Evolutionary conservation across 2,113 vertebrate genomes (phyloP), one percentile per base, ranked within the genome.

Genomic region (Ellobius talpinus): DNA sequence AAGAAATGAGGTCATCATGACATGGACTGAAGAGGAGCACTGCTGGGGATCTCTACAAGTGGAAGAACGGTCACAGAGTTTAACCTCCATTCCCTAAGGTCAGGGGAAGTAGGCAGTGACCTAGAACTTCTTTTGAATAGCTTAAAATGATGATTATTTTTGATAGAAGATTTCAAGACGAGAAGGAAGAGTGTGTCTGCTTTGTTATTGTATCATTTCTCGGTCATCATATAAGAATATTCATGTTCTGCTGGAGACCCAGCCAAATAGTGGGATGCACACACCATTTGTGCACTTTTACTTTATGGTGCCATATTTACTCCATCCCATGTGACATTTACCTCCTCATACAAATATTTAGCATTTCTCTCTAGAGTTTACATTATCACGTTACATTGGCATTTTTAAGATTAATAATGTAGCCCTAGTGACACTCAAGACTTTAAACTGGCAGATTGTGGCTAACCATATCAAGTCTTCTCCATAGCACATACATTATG

Each of bases 61-160:
- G 68, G 52, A 72, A 96, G 92, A 95, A 87, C 33, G 50, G 70
- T 94, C 33, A 50, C 65, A 79, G 93, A 61, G 29, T 96, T 96
- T 95, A 92, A 95, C 94, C 88, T 90, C 72, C 84, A 33, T 87
- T 65, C 89, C 33, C 55, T 91, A 95, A 74, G 11, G 84, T 96
- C 94, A 90, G 39, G 33, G 11, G 16, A 63, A 94, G 24, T 47
- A 96, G 14, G 33, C 82, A 93, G 45, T 90, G 87, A 96, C 31
- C 21, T 39, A 85, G 42, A 94, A 78, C 52, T 76, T 58, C n/a
- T 7, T 93, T 94, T 73, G 45, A 92, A 73, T 33, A 90, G 58
- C 26, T 94, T 90, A 78, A 96, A 94, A 95, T 87, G 76, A 81
- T 6, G 21, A 92, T 72, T 82, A 31, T 50, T 89, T 14, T 65